Conservation (phyloP, 2,113 vertebrate species). For the Stegostoma tigrinum region DNA sequence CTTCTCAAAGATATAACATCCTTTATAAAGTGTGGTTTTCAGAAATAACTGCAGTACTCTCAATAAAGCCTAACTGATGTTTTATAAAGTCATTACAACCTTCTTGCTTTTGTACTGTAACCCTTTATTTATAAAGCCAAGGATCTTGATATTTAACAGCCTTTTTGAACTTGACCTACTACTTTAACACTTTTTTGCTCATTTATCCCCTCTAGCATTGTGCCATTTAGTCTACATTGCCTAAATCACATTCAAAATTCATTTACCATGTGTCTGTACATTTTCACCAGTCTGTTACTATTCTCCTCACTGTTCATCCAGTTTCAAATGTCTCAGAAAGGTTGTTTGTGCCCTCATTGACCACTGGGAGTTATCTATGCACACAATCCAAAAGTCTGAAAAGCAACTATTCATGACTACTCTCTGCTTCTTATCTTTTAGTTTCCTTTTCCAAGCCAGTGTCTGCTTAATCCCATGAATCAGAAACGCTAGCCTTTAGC, state of each 20-base stretch:
- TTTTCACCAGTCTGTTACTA: background rate
- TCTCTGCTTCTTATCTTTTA: background rate
- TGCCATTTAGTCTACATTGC: background rate
- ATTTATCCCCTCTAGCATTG: background rate
- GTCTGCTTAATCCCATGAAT: background rate
- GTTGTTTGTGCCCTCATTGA: too few relatives aligned
- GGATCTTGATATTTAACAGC: too few relatives aligned
- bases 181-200: background rate
- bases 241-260: background rate
- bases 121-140: background rate
- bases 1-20: background rate
- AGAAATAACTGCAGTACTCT: background rate
- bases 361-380: too few relatives aligned
- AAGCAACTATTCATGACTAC: background rate
- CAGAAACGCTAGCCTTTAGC: background rate
- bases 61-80: background rate
- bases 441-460: background rate
- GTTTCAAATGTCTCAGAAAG: too few relatives aligned
- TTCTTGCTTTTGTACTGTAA: background rate
- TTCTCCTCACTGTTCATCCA: background rate
- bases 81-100: background rate
- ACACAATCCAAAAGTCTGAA: too few relatives aligned
- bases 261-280: background rate
- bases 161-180: background rate
- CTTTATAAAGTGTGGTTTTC: background rate